These are phyloP conservation scores for Pilophorus perplexus DNA, from an alignment of 2,888 invertebrate genomes.

Conservation along the genomic window DNA sequence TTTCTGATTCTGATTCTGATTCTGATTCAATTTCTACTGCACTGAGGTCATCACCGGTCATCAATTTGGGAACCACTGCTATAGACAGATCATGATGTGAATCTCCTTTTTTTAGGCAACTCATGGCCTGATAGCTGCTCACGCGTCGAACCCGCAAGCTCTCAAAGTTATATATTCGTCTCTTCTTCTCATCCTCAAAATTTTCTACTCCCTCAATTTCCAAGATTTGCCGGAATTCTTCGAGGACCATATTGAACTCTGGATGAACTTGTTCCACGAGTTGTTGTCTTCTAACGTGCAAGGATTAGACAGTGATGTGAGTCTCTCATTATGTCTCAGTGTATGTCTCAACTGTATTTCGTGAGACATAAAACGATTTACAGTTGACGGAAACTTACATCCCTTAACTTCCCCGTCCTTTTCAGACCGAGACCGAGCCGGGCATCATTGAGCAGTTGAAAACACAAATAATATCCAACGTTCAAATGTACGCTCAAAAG, in stretches of 20 bases:
- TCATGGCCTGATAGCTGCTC: constrained; percentile 73
- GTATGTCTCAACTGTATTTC: not conserved
- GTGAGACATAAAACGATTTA: not conserved
- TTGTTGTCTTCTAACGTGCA: constrained; percentile 77
- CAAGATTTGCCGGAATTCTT: constrained; percentile 99
- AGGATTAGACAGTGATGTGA: constrained; percentile 66
- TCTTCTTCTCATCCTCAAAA: constrained; percentile 82
- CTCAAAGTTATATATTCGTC: constrained; percentile 86
- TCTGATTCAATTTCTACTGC: too few relatives aligned
- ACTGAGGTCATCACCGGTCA: too few relatives aligned
- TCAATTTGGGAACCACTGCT: too few relatives aligned
- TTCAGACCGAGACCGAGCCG: constrained; percentile 76
- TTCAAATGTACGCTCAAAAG: constrained; percentile 91
- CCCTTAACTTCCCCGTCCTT: not conserved
- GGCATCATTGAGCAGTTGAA: constrained; percentile 87
- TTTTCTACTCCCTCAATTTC: constrained; percentile 94
- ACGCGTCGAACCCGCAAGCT: constrained; percentile 75
- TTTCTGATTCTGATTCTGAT: too few relatives aligned
- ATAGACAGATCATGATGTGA: too few relatives aligned
- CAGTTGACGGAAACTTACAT: not conserved
- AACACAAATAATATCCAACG: constrained; percentile 94
- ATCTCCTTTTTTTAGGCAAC: constrained; percentile 77
- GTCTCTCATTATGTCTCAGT: constrained; percentile 45
- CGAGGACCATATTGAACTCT: constrained; percentile 92
- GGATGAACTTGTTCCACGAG: constrained; percentile 90